Evolutionary conservation across 1,140 invertebrate genomes (phyloP).

Genomic region (Globodera ellingtonae): DNA sequence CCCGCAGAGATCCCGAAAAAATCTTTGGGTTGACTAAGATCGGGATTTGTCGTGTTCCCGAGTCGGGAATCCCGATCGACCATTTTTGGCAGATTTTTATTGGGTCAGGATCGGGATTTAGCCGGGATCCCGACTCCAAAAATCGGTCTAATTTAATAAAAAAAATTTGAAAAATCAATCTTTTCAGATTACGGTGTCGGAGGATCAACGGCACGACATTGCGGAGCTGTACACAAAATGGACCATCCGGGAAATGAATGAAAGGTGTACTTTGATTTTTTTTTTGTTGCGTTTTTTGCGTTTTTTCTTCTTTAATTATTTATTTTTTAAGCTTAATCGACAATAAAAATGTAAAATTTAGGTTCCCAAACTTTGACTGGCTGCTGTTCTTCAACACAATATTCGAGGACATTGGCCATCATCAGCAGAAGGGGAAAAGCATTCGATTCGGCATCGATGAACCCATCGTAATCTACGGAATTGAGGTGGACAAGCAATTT

Average conservation of each 20-base stretch:
- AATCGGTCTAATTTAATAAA: neutral
- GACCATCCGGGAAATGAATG: conserved; percentile 62
- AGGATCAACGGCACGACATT: conserved; percentile 64
- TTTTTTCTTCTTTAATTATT: too few species aligned
- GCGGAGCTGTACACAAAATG: conserved; percentile 64
- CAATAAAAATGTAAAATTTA: neutral
- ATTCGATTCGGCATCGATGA: conserved; percentile 55
- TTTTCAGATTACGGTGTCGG: conserved; percentile 62
- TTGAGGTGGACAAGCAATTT: conserved; percentile 39
- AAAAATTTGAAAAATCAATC: conserved; percentile 12
- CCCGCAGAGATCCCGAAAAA: too few species aligned
- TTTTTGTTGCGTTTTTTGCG: too few species aligned
- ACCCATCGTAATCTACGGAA: conserved; percentile 62
- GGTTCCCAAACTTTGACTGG: conserved; percentile 62
- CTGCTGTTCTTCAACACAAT: conserved; percentile 61
- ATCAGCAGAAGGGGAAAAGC: conserved; percentile 37
- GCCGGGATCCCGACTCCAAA: too few species aligned
- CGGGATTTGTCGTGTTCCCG: too few species aligned
- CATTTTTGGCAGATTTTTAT: too few species aligned
- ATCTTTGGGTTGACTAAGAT: too few species aligned
- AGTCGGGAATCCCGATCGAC: too few species aligned
- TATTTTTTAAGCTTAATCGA: too few species aligned
- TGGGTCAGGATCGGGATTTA: too few species aligned
- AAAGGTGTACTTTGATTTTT: conserved; percentile 2
- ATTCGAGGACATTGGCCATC: conserved; percentile 56